Conservation (phyloP, 2,888 invertebrate genomes). For the Tipula unca region DNA sequence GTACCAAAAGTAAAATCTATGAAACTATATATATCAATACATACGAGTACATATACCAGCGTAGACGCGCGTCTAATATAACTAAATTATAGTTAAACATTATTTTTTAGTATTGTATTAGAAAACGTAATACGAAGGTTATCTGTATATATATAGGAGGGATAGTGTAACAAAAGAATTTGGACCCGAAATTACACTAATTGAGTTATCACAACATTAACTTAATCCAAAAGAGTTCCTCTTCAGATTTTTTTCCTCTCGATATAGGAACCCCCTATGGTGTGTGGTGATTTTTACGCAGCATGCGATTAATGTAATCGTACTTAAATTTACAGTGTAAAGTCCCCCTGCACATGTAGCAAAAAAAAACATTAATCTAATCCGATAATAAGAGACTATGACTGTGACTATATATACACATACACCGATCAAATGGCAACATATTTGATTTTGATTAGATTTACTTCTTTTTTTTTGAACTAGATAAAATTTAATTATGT, state of each 20-base stretch:
- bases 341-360: not conserved
- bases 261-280: not conserved
- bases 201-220: constrained; percentile 8
- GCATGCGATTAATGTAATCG: not conserved
- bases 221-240: not conserved
- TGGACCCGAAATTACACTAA: not conserved
- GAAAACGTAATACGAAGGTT: too few relatives aligned
- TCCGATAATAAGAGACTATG: not conserved
- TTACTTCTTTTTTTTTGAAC: not conserved
- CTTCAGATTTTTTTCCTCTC: not conserved
- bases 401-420: not conserved
- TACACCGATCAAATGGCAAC: not conserved
- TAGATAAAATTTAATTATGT: constrained; percentile 8
- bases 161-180: not conserved
- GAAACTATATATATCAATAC: too few relatives aligned
- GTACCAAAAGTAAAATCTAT: too few relatives aligned
- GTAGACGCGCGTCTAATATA: too few relatives aligned
- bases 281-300: constrained; percentile 14
- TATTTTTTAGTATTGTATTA: too few relatives aligned
- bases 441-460: not conserved
- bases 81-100: too few relatives aligned
- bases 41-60: too few relatives aligned
- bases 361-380: not conserved
- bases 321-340: not conserved
- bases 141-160: not conserved